These are phyloP conservation scores for Brachionus plicatilis DNA, from an alignment of 1,140 invertebrate species.

Conservation along the genomic window DNA sequence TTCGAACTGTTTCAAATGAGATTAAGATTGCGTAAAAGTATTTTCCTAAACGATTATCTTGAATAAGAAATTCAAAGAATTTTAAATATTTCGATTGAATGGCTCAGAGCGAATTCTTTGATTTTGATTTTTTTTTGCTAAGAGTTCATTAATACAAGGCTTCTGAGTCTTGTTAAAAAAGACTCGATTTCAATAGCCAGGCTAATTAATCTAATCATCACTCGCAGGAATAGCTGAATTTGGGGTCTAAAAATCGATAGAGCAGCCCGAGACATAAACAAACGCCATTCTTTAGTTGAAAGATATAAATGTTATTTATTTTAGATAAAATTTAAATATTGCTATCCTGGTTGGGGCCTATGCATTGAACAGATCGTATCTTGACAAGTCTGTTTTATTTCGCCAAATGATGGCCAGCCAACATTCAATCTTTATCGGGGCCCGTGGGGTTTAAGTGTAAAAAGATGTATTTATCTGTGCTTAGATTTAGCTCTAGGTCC, in stretches of 20 bases:
- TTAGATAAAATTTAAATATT: slow-evolving; percentile 1
- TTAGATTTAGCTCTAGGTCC: neutral
- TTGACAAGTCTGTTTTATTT: slow-evolving; percentile 30
- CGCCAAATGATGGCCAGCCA: neutral
- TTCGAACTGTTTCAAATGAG: neutral
- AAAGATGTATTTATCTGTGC: neutral
- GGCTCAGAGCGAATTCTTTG: neutral
- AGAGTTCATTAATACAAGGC: neutral
- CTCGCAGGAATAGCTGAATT: neutral
- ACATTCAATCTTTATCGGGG: neutral
- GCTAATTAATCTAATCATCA: slow-evolving; percentile 1
- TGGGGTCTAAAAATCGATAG: neutral
- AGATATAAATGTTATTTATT: neutral
- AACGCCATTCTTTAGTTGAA: neutral
- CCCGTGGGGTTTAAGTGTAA: neutral
- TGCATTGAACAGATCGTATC: neutral
- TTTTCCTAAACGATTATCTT: neutral
- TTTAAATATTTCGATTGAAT: neutral
- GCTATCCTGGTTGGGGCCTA: neutral
- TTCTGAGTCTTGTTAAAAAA: neutral
- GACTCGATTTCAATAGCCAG: neutral
- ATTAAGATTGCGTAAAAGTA: neutral
- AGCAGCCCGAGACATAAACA: neutral
- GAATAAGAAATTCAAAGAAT: neutral
- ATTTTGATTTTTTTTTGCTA: neutral